Conservation (phyloP, 2,888 invertebrate species). For the Macrosoma leucophasiata region DNA sequence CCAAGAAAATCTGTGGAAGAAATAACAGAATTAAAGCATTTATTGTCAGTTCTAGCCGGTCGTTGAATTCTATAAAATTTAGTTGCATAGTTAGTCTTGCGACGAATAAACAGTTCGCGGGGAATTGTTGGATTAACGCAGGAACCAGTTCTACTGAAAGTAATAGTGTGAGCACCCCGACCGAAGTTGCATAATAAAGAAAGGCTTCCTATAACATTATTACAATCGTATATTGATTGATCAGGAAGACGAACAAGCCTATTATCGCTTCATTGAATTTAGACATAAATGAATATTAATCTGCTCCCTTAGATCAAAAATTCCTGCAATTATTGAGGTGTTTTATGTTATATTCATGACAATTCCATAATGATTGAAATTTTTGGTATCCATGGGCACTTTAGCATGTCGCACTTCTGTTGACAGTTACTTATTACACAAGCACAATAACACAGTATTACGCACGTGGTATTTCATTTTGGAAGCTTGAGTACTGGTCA, state of each 20-base stretch:
- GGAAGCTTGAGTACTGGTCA: slow-evolving; percentile 41
- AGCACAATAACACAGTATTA: slow-evolving; percentile 36
- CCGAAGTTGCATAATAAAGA: slow-evolving; percentile 36
- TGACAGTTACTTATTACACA: slow-evolving; percentile 29
- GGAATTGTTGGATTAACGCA: too few relatives aligned
- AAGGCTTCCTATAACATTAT: slow-evolving; percentile 44
- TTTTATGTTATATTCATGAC: too few relatives aligned
- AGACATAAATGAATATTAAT: slow-evolving; percentile 33
- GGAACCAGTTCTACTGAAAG: slow-evolving; percentile 2
- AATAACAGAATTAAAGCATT: too few relatives aligned
- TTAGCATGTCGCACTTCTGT: too few relatives aligned
- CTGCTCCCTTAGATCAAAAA: too few relatives aligned
- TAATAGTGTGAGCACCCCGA: slow-evolving; percentile 32
- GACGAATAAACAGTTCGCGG: too few relatives aligned
- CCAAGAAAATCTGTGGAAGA: slow-evolving; percentile 61
- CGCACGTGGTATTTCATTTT: slow-evolving; percentile 70
- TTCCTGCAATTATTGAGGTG: slow-evolving; percentile 16
- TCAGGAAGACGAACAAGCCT: slow-evolving; percentile 39
- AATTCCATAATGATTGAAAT: too few relatives aligned
- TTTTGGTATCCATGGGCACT: too few relatives aligned
- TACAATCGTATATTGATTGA: slow-evolving; percentile 26
- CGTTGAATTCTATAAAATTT: too few relatives aligned
- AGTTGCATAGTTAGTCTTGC: too few relatives aligned
- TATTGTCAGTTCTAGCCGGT: too few relatives aligned
- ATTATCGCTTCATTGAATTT: slow-evolving; percentile 38